These are phyloP conservation scores for Botia almorhae DNA, from an alignment of 2,797 vertebrate species.

Conservation along the genomic window DNA sequence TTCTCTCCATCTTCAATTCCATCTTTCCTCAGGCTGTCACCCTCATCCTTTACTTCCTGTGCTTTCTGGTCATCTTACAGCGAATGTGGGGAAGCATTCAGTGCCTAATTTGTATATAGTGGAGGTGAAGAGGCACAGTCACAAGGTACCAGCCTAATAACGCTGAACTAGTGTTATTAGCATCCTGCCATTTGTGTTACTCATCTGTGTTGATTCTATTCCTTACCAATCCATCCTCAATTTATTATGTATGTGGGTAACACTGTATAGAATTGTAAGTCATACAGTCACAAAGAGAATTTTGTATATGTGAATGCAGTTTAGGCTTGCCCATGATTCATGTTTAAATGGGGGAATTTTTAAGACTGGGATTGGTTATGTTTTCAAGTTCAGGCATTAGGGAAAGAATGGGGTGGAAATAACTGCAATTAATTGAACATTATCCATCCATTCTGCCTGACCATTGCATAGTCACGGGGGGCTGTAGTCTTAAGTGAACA, in stretches of 20 bases:
- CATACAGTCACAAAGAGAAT: too few relatives aligned
- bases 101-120: conserved; percentile 73
- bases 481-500: too few relatives aligned
- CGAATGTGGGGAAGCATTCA: conserved; percentile 75
- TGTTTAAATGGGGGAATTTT: too few relatives aligned
- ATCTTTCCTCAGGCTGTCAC: conserved; percentile 73
- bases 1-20: conserved; percentile 53
- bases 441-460: too few relatives aligned
- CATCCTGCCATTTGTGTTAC: background rate
- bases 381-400: too few relatives aligned
- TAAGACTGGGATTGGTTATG: too few relatives aligned
- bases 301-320: background rate
- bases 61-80: conserved; percentile 78
- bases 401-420: too few relatives aligned
- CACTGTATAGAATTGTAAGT: background rate
- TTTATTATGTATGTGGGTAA: background rate
- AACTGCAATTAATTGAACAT: too few relatives aligned
- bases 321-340: background rate
- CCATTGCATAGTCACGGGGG: too few relatives aligned
- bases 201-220: background rate
- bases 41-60: conserved; percentile 78
- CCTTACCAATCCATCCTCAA: background rate
- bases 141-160: conserved; percentile 53
- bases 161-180: background rate
- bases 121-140: conserved; percentile 41